Conservation (phyloP, 2,113 vertebrate genomes). For the Riparia riparia region DNA sequence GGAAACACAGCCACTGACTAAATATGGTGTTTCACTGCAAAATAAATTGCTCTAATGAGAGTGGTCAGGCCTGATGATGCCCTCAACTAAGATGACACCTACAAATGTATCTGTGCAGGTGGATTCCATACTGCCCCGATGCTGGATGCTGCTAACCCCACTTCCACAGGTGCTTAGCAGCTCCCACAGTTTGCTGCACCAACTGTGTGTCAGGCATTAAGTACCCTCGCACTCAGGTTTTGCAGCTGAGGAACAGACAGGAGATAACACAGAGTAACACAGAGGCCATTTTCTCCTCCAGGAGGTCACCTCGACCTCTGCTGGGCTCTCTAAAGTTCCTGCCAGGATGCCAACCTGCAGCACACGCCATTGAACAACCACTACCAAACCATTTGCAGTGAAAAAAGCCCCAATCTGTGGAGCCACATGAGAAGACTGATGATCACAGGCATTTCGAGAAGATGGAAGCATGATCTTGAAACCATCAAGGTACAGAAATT, state of each 20-base stretch:
- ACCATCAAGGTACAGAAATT: background rate
- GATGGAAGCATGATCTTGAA: background rate
- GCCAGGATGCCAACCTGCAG: background rate
- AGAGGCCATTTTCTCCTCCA: background rate
- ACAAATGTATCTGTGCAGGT: background rate
- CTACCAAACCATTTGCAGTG: background rate
- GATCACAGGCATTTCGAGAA: background rate
- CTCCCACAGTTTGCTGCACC: background rate
- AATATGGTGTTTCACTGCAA: rapidly evolving
- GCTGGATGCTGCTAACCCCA: background rate
- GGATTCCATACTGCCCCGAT: rapidly evolving
- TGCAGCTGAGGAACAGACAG: background rate
- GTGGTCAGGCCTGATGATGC: background rate
- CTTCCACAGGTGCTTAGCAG: background rate
- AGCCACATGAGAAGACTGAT: background rate
- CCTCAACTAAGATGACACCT: background rate
- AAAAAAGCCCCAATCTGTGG: background rate
- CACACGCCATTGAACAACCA: rapidly evolving
- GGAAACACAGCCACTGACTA: background rate
- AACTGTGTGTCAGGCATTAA: rapidly evolving
- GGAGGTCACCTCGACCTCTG: background rate
- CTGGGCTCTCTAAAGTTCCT: background rate
- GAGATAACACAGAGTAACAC: background rate
- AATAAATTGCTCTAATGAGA: background rate
- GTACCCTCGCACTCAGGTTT: background rate